Conservation (phyloP, 2,888 invertebrate species). For the Sycophila texana region DNA sequence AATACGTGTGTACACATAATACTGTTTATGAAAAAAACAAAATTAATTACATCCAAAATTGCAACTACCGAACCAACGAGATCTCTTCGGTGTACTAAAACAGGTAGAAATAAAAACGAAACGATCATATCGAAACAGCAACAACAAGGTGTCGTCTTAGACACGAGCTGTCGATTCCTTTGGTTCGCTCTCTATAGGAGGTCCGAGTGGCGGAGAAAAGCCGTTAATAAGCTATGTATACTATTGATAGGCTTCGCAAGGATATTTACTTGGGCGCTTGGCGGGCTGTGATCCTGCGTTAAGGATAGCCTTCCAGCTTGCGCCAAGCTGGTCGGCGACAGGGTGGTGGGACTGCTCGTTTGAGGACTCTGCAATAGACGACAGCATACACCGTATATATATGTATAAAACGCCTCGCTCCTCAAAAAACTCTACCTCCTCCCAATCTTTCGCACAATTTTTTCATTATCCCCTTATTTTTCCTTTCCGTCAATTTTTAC, state of each 20-base stretch:
- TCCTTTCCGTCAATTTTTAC: no score
- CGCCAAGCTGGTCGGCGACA: constrained; percentile 82
- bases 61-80: no score
- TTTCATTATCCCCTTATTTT: background rate
- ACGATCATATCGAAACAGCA: background rate
- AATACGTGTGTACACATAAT: no score
- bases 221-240: constrained; percentile 51
- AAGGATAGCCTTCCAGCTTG: constrained; percentile 75
- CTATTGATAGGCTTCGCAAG: constrained; percentile 58
- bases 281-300: constrained; percentile 74
- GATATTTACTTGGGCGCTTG: constrained; percentile 75
- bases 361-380: constrained; percentile 80
- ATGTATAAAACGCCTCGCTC: background rate
- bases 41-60: no score
- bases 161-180: background rate
- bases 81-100: no score
- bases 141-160: background rate
- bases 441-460: no score
- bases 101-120: background rate
- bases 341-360: constrained; percentile 82
- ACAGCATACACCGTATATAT: constrained; percentile 63
- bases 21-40: no score
- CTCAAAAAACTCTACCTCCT: no score
- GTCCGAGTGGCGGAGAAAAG: constrained; percentile 55
- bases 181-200: background rate